Conservation (phyloP, 2,797 vertebrate genomes). For the Gambelia wislizenii region DNA sequence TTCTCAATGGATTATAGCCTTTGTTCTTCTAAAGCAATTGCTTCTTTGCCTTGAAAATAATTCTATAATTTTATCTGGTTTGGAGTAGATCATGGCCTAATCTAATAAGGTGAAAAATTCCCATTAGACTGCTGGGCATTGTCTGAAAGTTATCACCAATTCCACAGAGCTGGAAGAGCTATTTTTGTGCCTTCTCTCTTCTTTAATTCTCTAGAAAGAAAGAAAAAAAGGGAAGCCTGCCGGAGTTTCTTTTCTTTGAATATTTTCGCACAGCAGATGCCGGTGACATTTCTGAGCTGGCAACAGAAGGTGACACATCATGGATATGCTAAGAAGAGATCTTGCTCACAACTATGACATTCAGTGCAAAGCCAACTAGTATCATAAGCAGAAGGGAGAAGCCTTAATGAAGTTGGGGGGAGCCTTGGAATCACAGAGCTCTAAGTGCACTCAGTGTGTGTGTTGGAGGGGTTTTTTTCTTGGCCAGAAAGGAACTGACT, state of each 20-base stretch:
- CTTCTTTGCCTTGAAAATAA: not conserved
- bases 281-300: not conserved
- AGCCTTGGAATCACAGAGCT: not conserved
- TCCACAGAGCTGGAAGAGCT: not conserved
- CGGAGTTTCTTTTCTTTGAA: slow-evolving; percentile 3
- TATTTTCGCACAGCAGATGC: slow-evolving; percentile 21
- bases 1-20: too few relatives aligned
- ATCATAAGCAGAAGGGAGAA: not conserved
- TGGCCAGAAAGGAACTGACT: too few relatives aligned
- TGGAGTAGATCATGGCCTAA: too few relatives aligned
- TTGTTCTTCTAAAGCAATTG: too few relatives aligned
- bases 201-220: not conserved
- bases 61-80: not conserved
- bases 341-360: not conserved
- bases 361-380: not conserved
- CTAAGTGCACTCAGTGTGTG: too few relatives aligned
- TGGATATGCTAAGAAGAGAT: not conserved
- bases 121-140: not conserved
- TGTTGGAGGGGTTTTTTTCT: not conserved
- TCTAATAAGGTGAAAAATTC: not conserved
- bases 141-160: not conserved
- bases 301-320: not conserved
- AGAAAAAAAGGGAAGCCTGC: not conserved
- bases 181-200: not conserved
- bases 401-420: too few relatives aligned